Evolutionary conservation across 2,797 vertebrate species (phyloP), one percentile per base, ranked within the genome.

Genomic region (Gymnopithys bicolor): DNA sequence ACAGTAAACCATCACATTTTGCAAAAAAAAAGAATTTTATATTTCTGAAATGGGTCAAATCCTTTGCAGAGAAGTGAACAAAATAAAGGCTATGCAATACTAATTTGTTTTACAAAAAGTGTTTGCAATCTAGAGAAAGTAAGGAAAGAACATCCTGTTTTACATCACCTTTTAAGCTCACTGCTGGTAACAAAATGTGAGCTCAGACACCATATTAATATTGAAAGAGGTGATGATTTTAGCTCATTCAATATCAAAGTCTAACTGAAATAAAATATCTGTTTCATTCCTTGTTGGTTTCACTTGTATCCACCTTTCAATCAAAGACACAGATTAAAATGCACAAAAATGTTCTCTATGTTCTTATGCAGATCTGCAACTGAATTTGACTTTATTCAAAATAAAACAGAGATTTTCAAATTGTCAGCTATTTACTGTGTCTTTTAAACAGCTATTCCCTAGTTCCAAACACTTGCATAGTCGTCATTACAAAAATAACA

Each of bases 251-350:
- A 6, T 87, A 87, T 60, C 33, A 92, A 92, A 81, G 27, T 43
- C 39, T 67, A 84, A 82, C 37, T 76, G 52, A 92, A 93, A 90
- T 74, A 59, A 87, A 94, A 77, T 83, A 80, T 1, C n/a, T 7
- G 7, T 68, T 90, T 74, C 9, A 41, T 89, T 90, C 45, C 63
- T 66, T 76, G 33, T 70, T 79, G 33, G 30, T 59, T 90, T 89
- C 48, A 16, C 30, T 79, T 76, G 25, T 67, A 79, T n/a, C n/a
- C 6, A 24, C 56, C 33, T 84, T 39, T 63, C 70, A 93, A 73
- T 82, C 77, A 90, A 87, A 74, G 18, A 27, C 58, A 62, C 7
- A 30, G 19, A 73, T 46, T 30, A 87, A 94, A 94, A 82, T 56
- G 56, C 41, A 68, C 27, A 24, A 70, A 60, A 60, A 74, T 5